These are phyloP conservation scores for Epirrhoe alternata DNA, from an alignment of 2,888 invertebrate species.

Conservation along the genomic window DNA sequence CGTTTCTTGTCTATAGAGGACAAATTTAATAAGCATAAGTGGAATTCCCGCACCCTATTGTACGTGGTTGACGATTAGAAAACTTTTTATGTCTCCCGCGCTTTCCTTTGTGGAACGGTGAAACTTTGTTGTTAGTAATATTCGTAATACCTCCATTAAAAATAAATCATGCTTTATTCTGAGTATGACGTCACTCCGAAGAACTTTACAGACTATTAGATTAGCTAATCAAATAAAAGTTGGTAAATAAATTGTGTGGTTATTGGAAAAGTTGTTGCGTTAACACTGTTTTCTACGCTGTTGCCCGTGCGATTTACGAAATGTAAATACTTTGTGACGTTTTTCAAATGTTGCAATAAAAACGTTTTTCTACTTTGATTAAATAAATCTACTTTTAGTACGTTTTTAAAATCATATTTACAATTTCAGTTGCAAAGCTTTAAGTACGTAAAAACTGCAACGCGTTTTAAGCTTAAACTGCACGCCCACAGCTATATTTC, in stretches of 20 bases:
- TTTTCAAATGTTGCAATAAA: neutral
- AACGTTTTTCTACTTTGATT: neutral
- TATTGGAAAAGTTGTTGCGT: conserved; percentile 35
- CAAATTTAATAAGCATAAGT: conserved; percentile 72
- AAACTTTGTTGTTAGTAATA: conserved; percentile 46
- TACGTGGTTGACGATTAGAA: conserved; percentile 59
- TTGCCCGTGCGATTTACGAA: conserved; percentile 6
- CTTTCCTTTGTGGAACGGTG: conserved; percentile 42
- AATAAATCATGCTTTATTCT: conserved; percentile 48
- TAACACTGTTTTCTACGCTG: conserved; percentile 16
- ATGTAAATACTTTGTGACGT: conserved; percentile 6
- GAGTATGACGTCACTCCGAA: conserved; percentile 28
- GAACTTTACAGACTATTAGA: conserved; percentile 36
- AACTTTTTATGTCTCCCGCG: conserved; percentile 50
- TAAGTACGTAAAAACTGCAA: neutral
- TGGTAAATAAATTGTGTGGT: conserved; percentile 34
- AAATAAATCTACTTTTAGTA: neutral
- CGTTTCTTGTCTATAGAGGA: conserved; percentile 65
- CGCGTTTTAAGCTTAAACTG: neutral
- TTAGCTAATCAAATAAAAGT: conserved; percentile 37
- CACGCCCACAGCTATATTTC: neutral
- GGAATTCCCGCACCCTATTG: conserved; percentile 58
- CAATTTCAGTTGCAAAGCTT: neutral
- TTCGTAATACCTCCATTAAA: conserved; percentile 47
- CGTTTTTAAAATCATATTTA: neutral